Conservation (phyloP, 2,113 vertebrate species). For the Eptesicus fuscus region DNA sequence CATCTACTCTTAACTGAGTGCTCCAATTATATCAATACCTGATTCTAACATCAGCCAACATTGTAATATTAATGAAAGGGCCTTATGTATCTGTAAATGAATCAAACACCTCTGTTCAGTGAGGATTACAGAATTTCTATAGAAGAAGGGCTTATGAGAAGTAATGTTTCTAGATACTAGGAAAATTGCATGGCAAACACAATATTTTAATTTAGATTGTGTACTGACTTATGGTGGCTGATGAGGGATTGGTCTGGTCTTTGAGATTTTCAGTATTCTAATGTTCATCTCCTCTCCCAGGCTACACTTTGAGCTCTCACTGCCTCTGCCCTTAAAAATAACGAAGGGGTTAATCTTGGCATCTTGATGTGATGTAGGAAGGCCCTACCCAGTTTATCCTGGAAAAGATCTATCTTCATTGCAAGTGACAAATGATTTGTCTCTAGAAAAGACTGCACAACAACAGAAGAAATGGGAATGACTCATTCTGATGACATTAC, state of each 20-base stretch:
- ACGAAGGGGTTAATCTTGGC: neutral
- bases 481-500: neutral
- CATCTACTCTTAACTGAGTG: neutral
- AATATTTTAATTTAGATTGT: neutral
- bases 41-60: neutral
- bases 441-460: neutral
- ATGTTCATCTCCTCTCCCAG: neutral
- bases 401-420: neutral
- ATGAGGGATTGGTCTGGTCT: neutral
- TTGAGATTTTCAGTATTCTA: neutral
- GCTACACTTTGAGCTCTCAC: neutral
- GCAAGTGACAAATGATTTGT: neutral
- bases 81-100: neutral
- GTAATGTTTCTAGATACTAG: neutral
- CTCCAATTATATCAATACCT: neutral
- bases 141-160: neutral
- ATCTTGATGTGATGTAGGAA: neutral
- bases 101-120: neutral
- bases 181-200: neutral
- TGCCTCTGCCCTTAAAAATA: neutral
- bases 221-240: neutral
- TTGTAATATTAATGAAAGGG: neutral
- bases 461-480: neutral
- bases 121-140: neutral
- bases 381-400: neutral